phyloP scores from a whole-genome alignment of 2,113 vertebrate genomes.

The Leucopternis melanops region DNA sequence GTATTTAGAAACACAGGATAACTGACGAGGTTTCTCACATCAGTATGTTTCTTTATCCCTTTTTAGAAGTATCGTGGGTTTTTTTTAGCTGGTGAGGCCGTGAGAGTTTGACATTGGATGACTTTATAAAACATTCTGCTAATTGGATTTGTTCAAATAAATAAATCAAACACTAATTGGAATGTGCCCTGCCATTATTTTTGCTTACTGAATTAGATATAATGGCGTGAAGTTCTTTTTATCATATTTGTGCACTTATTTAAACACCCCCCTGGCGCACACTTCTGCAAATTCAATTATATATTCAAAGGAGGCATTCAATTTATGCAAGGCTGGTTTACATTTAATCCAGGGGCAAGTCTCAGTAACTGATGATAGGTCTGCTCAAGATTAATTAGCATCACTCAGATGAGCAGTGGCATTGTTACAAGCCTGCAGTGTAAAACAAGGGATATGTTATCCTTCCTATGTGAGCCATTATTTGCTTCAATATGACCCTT shows the following conservation, averaged over 20 bases:
- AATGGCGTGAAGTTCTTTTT: slow-evolving; percentile 75
- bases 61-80: slow-evolving; percentile 4
- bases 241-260: slow-evolving; percentile 81
- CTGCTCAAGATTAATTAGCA: slow-evolving; percentile 70
- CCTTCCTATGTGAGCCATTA: neutral
- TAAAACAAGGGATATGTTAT: slow-evolving; percentile 44
- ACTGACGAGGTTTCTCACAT: neutral
- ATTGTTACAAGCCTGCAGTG: slow-evolving; percentile 41
- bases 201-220: slow-evolving; percentile 81
- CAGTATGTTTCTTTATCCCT: neutral
- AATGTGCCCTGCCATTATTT: slow-evolving; percentile 77
- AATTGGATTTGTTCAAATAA: slow-evolving; percentile 82
- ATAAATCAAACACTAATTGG: slow-evolving; percentile 82
- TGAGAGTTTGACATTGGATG: slow-evolving; percentile 77
- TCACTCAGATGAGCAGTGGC: slow-evolving; percentile 54
- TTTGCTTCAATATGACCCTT: slow-evolving; percentile 12
- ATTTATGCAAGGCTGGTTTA: slow-evolving; percentile 78
- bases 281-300: slow-evolving; percentile 79
- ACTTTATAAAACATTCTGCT: slow-evolving; percentile 79
- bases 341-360: slow-evolving; percentile 73
- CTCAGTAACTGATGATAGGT: slow-evolving; percentile 61
- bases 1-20: neutral
- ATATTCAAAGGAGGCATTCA: slow-evolving; percentile 72
- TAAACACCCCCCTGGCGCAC: slow-evolving; percentile 76
- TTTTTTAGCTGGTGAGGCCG: slow-evolving; percentile 53